Base-by-base conservation (phyloP, 2,113 vertebrate genomes). In the Hyaena hyaena region DNA sequence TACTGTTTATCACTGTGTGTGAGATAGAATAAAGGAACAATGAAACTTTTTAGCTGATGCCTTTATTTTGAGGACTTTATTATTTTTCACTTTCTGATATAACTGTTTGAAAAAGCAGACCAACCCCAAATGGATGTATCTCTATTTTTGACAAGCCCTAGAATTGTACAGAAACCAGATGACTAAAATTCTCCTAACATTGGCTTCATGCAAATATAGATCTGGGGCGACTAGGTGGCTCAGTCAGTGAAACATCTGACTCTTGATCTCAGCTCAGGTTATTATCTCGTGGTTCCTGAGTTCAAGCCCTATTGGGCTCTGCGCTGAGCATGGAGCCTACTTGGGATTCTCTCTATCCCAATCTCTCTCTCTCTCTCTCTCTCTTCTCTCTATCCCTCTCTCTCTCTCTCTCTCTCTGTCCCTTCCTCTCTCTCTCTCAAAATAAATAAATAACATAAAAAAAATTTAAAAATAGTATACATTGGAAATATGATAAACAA, bases 111-210 rank as follows among this genome's bases (percentile, higher is more conserved):
- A 68, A 10, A 90, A 73, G 69, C 15, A 94, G 26, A 61, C 14
- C 86, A 94, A 73, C 45, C 35, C 66, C 14, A 89, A 81, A 45
- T 71, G 16, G 45, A 19, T 83, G 4, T 68, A 24, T 33, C 31
- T 92, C 53, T 91, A 35, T 33, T 74, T 95, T 95, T 84, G 24
- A 73, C 16, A 93, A 95, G 55, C 33, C n/a, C 77, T 86, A 45
- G 33, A 93, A 69, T 21, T 81, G 10, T 73, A 35, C 10, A 33
- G 28, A 90, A 92, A 63, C 9, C 6, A 81, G 5, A 79, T 96
- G 24, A 26, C n/a, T 91, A 35, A 85, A 93, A 91, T 88, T 69
- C 2, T 82, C 28, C 66, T 45, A 80, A 80, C 10, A 21, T 28
- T 71, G 14, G 66, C 33, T 23, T 2, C 26, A 45, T 6, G 11